These are phyloP conservation scores for Gari tellinella DNA, from an alignment of 2,888 invertebrate species.

Conservation along the genomic window DNA sequence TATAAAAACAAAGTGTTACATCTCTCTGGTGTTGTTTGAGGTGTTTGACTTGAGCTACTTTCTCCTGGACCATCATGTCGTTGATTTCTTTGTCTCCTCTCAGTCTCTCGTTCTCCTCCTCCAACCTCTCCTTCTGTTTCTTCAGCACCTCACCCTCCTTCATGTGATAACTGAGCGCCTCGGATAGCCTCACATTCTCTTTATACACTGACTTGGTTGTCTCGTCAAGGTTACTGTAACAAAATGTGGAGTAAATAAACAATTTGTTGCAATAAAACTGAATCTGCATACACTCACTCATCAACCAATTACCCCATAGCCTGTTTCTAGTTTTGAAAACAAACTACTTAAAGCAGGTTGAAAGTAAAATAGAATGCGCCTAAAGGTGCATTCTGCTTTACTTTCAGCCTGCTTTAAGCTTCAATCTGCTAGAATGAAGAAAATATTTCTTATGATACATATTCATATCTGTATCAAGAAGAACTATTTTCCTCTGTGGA, in stretches of 20 bases:
- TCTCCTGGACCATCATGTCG: conserved; percentile 81
- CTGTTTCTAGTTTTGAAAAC: too few relatives aligned
- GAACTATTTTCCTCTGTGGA: too few relatives aligned
- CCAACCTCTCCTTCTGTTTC: conserved; percentile 70
- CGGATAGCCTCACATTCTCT: conserved; percentile 83
- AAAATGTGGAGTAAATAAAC: background rate
- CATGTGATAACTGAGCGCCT: conserved; percentile 82
- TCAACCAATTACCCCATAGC: too few relatives aligned
- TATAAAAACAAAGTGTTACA: conserved; percentile 61
- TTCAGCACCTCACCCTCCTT: conserved; percentile 81
- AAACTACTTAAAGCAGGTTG: too few relatives aligned
- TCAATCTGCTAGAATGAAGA: too few relatives aligned
- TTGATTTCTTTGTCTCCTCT: conserved; percentile 80
- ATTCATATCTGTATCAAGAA: too few relatives aligned
- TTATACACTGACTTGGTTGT: conserved; percentile 84
- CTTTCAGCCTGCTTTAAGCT: too few relatives aligned
- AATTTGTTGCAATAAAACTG: too few relatives aligned
- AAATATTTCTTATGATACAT: too few relatives aligned
- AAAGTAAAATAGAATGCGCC: too few relatives aligned
- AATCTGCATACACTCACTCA: too few relatives aligned
- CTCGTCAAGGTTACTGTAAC: conserved; percentile 81
- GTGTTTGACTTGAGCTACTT: conserved; percentile 77
- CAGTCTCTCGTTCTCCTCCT: conserved; percentile 77
- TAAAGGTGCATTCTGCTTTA: too few relatives aligned
- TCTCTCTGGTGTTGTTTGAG: conserved; percentile 80